These are phyloP conservation scores for Euproctis similis DNA, from an alignment of 2,888 invertebrate species.

Conservation along the genomic window DNA sequence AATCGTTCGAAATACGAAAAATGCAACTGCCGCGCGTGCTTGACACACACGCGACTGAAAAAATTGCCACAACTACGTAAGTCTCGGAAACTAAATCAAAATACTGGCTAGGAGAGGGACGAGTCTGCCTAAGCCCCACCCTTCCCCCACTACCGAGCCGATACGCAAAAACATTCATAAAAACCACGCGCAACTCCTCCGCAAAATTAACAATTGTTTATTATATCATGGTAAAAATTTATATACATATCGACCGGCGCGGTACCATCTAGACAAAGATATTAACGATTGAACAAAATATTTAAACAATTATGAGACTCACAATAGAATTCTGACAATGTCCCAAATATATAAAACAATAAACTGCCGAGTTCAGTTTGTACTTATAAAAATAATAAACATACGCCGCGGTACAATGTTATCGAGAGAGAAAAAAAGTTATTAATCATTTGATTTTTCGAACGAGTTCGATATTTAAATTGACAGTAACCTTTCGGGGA, in stretches of 20 bases:
- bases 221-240: slow-evolving; percentile 60
- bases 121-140: slow-evolving; percentile 68
- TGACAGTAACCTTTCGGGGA: slow-evolving; percentile 23
- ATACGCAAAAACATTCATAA: slow-evolving; percentile 74
- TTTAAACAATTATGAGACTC: slow-evolving; percentile 62
- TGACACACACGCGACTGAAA: slow-evolving; percentile 71
- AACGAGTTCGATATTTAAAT: slow-evolving; percentile 28
- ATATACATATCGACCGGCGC: slow-evolving; percentile 47
- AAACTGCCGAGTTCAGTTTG: slow-evolving; percentile 56
- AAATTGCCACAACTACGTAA: slow-evolving; percentile 73
- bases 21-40: slow-evolving; percentile 64
- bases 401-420: slow-evolving; percentile 46
- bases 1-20: slow-evolving; percentile 42
- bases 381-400: slow-evolving; percentile 63
- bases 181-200: slow-evolving; percentile 64
- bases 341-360: slow-evolving; percentile 65
- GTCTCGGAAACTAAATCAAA: slow-evolving; percentile 75
- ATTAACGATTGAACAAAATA: slow-evolving; percentile 51
- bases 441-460: slow-evolving; percentile 31
- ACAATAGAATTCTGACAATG: slow-evolving; percentile 64
- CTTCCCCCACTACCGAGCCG: slow-evolving; percentile 58
- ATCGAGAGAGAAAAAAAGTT: no score
- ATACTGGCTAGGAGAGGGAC: slow-evolving; percentile 74
- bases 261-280: slow-evolving; percentile 50
- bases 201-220: slow-evolving; percentile 71